Conservation (phyloP, 2,113 vertebrate species). For the Cyanoramphus novaezelandiae region DNA sequence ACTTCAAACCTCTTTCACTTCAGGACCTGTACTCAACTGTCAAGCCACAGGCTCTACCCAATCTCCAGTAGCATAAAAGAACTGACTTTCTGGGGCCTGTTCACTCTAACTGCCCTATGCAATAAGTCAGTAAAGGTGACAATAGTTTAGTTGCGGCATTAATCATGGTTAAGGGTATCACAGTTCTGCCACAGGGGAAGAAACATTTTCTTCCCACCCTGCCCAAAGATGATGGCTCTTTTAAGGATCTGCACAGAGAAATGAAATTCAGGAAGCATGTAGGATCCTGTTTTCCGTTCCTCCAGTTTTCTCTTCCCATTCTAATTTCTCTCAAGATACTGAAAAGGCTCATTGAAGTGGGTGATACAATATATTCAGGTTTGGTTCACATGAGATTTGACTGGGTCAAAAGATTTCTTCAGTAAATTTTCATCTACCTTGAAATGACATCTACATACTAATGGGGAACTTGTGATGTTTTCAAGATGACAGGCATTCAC, state of each 20-base stretch:
- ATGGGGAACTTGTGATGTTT: neutral
- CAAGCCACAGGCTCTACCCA: neutral
- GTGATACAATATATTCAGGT: neutral
- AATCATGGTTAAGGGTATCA: neutral
- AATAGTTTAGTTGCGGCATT: neutral
- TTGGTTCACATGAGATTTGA: neutral
- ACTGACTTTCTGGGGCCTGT: neutral
- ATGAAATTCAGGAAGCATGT: accelerated
- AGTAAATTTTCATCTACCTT: neutral
- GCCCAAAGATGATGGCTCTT: neutral
- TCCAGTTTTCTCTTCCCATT: neutral
- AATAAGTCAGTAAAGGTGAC: neutral
- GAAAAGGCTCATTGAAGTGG: neutral
- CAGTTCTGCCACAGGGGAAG: neutral
- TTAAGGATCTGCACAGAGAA: neutral
- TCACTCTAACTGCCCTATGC: neutral
- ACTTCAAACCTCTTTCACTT: neutral
- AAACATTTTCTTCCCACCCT: neutral
- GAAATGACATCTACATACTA: neutral
- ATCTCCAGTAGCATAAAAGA: neutral
- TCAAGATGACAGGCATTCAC: neutral
- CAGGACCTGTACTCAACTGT: accelerated
- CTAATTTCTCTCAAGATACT: neutral
- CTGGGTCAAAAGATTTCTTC: neutral
- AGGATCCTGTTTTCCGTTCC: neutral